These are phyloP conservation scores for Lutjanus erythropterus DNA, from an alignment of 2,113 vertebrate species.

Conservation along the genomic window DNA sequence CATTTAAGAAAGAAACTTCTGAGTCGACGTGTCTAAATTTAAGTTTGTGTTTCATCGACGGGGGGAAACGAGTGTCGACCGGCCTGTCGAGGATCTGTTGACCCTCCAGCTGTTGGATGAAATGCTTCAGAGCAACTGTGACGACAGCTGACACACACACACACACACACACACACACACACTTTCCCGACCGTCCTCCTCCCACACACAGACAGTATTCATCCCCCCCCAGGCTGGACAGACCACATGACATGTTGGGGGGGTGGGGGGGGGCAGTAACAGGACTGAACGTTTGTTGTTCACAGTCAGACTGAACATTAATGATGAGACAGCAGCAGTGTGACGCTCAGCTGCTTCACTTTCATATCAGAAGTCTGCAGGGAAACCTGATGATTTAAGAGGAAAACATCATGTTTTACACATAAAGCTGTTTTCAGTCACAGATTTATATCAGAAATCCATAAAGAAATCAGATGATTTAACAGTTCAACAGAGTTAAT, in stretches of 20 bases:
- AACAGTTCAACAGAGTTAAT: neutral
- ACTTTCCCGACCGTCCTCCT: too few relatives aligned
- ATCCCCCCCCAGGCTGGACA: neutral
- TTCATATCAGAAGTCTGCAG: neutral
- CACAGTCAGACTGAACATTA: neutral
- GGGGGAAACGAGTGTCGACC: too few relatives aligned
- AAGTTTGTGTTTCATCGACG: too few relatives aligned
- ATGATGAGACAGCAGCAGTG: constrained; percentile 25
- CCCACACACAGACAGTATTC: constrained; percentile 59
- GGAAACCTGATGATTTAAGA: neutral
- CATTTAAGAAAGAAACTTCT: too few relatives aligned
- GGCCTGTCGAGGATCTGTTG: neutral
- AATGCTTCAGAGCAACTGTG: constrained; percentile 47
- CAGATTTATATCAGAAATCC: neutral
- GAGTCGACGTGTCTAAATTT: too few relatives aligned
- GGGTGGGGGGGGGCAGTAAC: neutral
- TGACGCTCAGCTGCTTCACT: constrained; percentile 71
- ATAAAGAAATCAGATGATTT: neutral
- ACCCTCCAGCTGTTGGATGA: constrained; percentile 26
- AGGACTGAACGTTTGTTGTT: constrained; percentile 46
- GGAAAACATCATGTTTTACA: too few relatives aligned
- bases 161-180: constrained; percentile 9
- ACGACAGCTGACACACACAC: constrained; percentile 53
- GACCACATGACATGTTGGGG: constrained; percentile 15
- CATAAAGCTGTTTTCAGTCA: too few relatives aligned